Conservation (phyloP, 2,888 invertebrate species). For the Meliscaeva auricollis region DNA sequence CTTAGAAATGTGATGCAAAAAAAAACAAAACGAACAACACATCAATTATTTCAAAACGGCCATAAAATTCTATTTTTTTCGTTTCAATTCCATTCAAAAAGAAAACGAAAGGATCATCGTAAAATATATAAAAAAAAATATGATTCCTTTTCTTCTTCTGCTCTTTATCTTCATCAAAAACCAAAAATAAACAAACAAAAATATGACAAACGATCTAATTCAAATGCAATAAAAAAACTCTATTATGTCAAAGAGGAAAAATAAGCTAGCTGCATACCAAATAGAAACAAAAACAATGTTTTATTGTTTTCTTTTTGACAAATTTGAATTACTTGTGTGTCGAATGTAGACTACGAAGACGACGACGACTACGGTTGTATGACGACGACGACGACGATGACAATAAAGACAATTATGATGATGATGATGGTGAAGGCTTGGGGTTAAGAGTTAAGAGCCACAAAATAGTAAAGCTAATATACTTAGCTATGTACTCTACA, state of each 20-base stretch:
- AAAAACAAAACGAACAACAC: constrained; percentile 19
- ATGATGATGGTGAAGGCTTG: not conserved
- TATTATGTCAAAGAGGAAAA: not conserved
- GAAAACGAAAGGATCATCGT: constrained; percentile 28
- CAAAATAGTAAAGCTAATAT: not conserved
- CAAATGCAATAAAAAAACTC: constrained; percentile 58
- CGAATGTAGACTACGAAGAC: constrained; percentile 34
- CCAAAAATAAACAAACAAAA: constrained; percentile 22
- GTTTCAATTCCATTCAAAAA: constrained; percentile 2
- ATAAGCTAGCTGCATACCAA: constrained; percentile 28
- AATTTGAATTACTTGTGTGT: constrained; percentile 29
- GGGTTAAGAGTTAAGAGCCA: not conserved
- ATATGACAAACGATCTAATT: constrained; percentile 42
- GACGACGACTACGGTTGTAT: not conserved
- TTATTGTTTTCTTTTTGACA: constrained; percentile 37
- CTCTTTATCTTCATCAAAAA: constrained; percentile 18
- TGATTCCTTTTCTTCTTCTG: not conserved
- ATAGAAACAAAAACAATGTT: constrained; percentile 7
- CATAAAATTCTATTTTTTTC: constrained; percentile 7
- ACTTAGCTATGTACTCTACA: no score
- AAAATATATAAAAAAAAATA: constrained; percentile 35
- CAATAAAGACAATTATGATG: not conserved
- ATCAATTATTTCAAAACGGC: constrained; percentile 56
- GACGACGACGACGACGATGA: not conserved
- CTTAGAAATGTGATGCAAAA: constrained; percentile 3